Base-by-base conservation (phyloP, 37 sponge, comb jelly and placozoan species). In the Ianthella basta region DNA sequence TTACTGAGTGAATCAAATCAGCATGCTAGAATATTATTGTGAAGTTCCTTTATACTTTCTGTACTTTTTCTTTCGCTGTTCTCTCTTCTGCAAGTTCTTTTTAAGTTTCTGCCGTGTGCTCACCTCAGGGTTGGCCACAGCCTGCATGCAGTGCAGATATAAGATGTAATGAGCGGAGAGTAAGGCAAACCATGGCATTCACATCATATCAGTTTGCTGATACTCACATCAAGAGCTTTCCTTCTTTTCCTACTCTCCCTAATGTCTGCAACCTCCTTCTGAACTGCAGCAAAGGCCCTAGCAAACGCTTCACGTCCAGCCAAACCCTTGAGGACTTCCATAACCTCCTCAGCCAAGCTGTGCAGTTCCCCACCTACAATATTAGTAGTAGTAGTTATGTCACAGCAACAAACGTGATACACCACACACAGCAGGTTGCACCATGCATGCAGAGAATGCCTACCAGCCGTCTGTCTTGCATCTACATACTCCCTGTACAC, bases 251-350 rank as follows among this genome's bases (percentile, higher is more conserved):
- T 88, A 10, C 81, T 91, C 41, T 86, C 86, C 68, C 89, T 80
- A 13, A 32, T 56, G 15, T 27, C 79, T 23, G 70, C 23, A 21
- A 86, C 82, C 25, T 38, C 77, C 61, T 88, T 82, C 32, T 88
- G 94, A 59, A 88, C 86, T 32, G 13, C 32, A 65, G 93, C 87
- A 59, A 83, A 86, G 29, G 72, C 93, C 78, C 59, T 64, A 14
- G 73, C 73, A 44, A 95, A 90, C 2, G 59, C 63, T 14, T 93
- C 95, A 53, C 73, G 83, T 33, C 94, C 96, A 87, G 78, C 78
- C 16, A 83, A 27, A 0, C 57, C 86, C 79, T 82, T 93, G 36
- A 95, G 57, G 34, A 93, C 44, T 15, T 90, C 96, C 24, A 88
- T 55, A 15, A 90, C 91, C 80, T 95, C 96, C 64, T 70, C 82